phyloP scores from a whole-genome alignment of 2,888 invertebrate genomes.

The Chymomyza amoena region DNA sequence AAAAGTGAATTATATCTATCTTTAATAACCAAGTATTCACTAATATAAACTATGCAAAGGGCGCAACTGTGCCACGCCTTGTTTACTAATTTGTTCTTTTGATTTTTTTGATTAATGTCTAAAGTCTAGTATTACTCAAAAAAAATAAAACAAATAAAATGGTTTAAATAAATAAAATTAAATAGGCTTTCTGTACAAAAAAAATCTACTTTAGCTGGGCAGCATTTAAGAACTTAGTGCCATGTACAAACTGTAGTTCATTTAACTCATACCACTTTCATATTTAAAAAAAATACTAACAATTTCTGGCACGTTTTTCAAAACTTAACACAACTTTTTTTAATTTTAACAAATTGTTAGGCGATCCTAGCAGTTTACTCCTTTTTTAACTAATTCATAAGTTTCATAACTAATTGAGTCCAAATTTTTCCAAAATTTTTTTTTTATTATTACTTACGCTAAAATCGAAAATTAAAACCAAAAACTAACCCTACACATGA shows the following conservation, averaged over 20 bases:
- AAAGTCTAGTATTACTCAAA: constrained; percentile 31
- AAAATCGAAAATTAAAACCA: constrained; percentile 28
- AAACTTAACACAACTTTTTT: neutral
- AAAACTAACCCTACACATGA: constrained; percentile 54
- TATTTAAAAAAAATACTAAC: neutral
- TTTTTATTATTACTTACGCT: constrained; percentile 41
- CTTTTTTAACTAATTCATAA: constrained; percentile 22
- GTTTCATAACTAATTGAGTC: constrained; percentile 58
- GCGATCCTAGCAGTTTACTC: neutral
- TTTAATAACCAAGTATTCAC: constrained; percentile 24
- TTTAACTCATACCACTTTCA: neutral
- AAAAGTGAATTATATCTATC: constrained; percentile 23
- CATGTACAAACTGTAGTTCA: neutral
- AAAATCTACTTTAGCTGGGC: neutral
- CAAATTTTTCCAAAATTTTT: constrained; percentile 71
- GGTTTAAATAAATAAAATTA: constrained; percentile 28
- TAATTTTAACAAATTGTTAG: neutral
- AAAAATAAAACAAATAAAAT: constrained; percentile 24
- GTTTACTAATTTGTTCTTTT: constrained; percentile 60
- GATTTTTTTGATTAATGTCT: constrained; percentile 42
- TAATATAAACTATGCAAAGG: constrained; percentile 28
- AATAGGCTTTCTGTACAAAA: neutral
- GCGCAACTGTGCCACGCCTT: constrained; percentile 17
- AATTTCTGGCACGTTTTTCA: neutral
- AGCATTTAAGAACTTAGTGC: neutral